phyloP scores from a whole-genome alignment of 2,888 invertebrate species.

The Cryptus viduatorius region DNA sequence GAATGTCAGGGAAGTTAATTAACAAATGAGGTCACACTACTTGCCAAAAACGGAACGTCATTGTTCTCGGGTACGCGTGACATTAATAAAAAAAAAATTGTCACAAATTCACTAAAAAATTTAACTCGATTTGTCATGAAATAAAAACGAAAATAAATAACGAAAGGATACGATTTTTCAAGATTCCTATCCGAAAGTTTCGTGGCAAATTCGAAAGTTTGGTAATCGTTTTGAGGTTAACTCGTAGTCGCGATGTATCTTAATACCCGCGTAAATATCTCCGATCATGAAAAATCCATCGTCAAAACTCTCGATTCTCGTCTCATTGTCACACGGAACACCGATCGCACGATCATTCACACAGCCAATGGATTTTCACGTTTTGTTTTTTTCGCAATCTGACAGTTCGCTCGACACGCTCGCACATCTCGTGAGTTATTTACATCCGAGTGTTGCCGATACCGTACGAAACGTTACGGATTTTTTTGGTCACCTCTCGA shows the following conservation, averaged over 20 bases:
- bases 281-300: constrained; percentile 11
- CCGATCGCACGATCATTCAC: constrained; percentile 19
- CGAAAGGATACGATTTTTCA: constrained; percentile 25
- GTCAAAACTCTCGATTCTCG: constrained; percentile 7
- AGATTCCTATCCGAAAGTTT: background rate
- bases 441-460: constrained; percentile 25
- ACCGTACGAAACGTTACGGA: constrained; percentile 4
- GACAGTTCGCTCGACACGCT: constrained; percentile 55
- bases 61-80: background rate
- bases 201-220: background rate
- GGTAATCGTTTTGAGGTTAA: constrained; percentile 31
- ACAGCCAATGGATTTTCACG: background rate
- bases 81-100: constrained; percentile 5
- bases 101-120: background rate
- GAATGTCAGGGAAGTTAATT: background rate
- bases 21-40: background rate
- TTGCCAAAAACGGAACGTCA: background rate
- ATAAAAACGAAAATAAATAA: constrained; percentile 44
- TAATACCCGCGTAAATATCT: background rate
- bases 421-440: constrained; percentile 25
- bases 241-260: constrained; percentile 2
- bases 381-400: constrained; percentile 56
- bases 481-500: background rate
- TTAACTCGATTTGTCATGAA: background rate
- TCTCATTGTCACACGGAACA: constrained; percentile 1